phyloP scores from a whole-genome alignment of 2,797 vertebrate species.

The Pelobates cultripes region DNA sequence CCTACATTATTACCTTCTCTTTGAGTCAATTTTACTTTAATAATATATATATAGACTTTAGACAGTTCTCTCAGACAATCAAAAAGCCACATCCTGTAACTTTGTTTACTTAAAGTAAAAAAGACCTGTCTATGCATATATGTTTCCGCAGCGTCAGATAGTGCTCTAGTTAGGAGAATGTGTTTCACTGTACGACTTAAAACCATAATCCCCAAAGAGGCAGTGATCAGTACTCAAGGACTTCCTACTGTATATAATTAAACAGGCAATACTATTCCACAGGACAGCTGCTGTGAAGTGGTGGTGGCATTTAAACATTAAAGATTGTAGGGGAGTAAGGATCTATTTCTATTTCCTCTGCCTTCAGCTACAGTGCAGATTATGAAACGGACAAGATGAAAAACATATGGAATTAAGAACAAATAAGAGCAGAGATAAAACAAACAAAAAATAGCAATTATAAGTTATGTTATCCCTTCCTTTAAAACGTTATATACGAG shows the following conservation, averaged over 20 bases:
- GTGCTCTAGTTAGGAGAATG: background rate
- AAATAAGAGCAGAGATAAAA: background rate
- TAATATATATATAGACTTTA: too few species aligned
- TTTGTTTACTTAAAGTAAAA: too few species aligned
- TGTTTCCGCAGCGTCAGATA: background rate
- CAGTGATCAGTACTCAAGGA: background rate
- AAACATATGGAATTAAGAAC: background rate
- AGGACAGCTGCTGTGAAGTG: background rate
- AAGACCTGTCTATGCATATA: background rate
- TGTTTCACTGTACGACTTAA: background rate
- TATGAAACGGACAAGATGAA: background rate
- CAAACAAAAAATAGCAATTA: background rate
- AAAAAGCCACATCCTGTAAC: too few species aligned
- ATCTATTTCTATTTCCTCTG: background rate
- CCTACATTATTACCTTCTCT: too few species aligned
- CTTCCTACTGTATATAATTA: slow-evolving; percentile 6
- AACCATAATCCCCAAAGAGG: background rate
- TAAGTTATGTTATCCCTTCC: too few species aligned
- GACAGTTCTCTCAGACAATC: too few species aligned
- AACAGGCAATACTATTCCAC: background rate
- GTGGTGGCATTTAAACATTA: background rate
- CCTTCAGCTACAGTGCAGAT: background rate
- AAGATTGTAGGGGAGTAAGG: background rate
- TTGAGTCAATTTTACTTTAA: too few species aligned
- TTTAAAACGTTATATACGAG: too few species aligned